Evolutionary conservation across 2,888 invertebrate genomes (phyloP), one percentile per base, ranked within the genome.

Genomic region (Ceramica pisi): DNA sequence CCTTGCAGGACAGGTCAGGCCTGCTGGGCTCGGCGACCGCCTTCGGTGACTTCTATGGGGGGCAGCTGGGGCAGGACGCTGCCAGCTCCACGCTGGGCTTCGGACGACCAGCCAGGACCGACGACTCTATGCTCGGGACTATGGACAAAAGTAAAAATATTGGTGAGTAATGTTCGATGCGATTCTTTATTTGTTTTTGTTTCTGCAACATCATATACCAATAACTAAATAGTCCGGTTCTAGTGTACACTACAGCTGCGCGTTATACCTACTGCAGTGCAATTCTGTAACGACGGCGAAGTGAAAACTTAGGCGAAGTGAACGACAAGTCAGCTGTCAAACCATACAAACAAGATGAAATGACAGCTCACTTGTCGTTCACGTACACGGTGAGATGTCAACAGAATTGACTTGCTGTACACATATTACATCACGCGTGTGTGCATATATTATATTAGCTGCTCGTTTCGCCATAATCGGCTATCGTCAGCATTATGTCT

Each of bases 1-100:
- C 98, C 0, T 95, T 98, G 60, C 98, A 98, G 91, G 98, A 98
- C 91, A 85, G 96, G 19, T 97, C 97, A 50, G 97, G 97, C 16
- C 97, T 98, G 83, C 95, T 98, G 78, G 97, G 97, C 0, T 96
- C 97, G 19, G 97, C 97, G 62, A 97, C 97, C 77, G 98, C 98
- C 5, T 98, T 98, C 93, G 97, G 97, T 94, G 96, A 97, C 83
- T 96, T 97, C 84, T 97, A 97, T 88, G 96, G 96, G 46, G 97
- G 97, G 0, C 94, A 96, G 89, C 84, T 96, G 87, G 92, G 94
- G 53, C 93, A 95, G 82, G 94, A 96, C 76, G 88, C 93, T 0
- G 83, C 93, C 2, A 89, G 90, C 50, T 75, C 94, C 0, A 90
- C 92, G 3, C 90, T 96, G 2, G 94, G 94, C 0, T 96, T 96